Evolutionary conservation across 30 jellyfish, hydroid and myxozoan species (phyloP), one percentile per base, ranked within the genome.

Genomic region (Hydractinia symbiolongicarpus): DNA sequence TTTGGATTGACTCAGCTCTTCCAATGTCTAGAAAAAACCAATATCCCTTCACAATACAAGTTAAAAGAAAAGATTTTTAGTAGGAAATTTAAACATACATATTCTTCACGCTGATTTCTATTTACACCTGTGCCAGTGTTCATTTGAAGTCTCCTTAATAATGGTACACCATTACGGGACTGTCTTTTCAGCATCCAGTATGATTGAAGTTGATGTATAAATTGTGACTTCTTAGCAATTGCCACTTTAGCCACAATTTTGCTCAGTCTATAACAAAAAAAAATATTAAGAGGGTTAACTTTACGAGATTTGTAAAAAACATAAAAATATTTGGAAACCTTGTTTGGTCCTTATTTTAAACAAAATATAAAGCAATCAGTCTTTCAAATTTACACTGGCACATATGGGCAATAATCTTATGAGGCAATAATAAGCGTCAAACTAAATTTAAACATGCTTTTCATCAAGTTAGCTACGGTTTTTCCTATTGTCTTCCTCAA

Each of bases 141-240:
- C 10, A 94, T 96, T 80, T 93, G 98, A 55, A 93, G 73, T 62
- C 99, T 75, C 54, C 99, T 86, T 14, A 94, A 85, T 54, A 94
- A 89, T 4, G 99, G 99, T 5, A 89, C 97, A 57, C 99, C 99
- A 86, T 89, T 88, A 75, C 99, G 79, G 61, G 97, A 88, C 66
- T 94, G 97, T 54, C 99, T 72, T 67, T 89, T 88, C 51, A 94
- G 87, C 96, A 88, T 90, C 99, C 99, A 94, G 79, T 94, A 94
- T 8, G 96, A 86, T 71, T 93, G 98, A 19, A 93, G 89, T 70
- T 83, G 94, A 71, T 93, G 98, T 60, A 93, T 93, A 67, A 93
- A 93, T 6, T 86, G 94, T 5, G 98, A 95, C 67, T 93, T 93
- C 82, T 84, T 81, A 21, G 98, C 92, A 73, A 93, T 93, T 8